Evolutionary conservation across 2,888 invertebrate species (phyloP).

Genomic region (Saturnia japonica): DNA sequence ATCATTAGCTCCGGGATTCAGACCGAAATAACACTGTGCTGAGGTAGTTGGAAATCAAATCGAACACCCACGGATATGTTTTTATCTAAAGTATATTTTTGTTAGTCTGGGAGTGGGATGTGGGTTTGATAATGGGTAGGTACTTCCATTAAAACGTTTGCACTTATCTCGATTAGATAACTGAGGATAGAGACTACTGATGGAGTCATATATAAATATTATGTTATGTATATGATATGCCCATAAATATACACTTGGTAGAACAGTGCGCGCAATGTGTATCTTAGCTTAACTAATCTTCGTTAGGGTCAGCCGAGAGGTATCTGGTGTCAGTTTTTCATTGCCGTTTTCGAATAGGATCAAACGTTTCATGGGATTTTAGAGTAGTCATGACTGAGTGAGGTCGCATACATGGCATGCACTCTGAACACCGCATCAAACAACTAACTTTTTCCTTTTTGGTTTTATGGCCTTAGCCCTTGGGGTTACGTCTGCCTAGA

Average conservation of each 20-base stretch:
- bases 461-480: too few species aligned
- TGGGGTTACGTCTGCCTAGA: too few species aligned
- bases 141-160: conserved; percentile 8
- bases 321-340: too few species aligned
- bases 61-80: conserved; percentile 1
- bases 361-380: neutral
- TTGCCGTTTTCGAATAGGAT: too few species aligned
- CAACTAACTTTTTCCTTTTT: too few species aligned
- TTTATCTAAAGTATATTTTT: conserved; percentile 8
- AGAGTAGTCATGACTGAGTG: neutral
- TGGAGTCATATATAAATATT: neutral
- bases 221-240: neutral
- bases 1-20: neutral
- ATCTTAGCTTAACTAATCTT: neutral
- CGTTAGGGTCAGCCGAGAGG: too few species aligned
- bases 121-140: neutral
- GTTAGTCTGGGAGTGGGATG: neutral
- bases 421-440: neutral
- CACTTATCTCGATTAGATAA: conserved; percentile 7
- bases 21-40: neutral
- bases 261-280: too few species aligned
- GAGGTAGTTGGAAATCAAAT: neutral
- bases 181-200: neutral
- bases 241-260: too few species aligned
- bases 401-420: neutral